Percentiles rank a stretch among this genome's conserved stretches.
Evolutionary conservation across 1,140 invertebrate species (phyloP).

Genomic region (Lordiphosa collinella): DNA sequence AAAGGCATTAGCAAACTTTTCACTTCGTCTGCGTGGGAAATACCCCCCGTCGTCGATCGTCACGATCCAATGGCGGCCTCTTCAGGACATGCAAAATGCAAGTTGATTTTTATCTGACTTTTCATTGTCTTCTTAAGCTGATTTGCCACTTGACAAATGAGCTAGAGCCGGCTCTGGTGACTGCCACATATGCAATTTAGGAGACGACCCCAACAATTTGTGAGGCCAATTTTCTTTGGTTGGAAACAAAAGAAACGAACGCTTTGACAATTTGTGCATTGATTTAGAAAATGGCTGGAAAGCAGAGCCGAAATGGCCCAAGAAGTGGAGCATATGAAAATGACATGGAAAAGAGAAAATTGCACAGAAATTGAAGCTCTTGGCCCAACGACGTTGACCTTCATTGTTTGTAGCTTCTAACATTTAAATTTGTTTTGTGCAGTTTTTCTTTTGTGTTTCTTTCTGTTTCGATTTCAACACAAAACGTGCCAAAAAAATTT

Average conservation of each 20-base stretch:
- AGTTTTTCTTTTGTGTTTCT: slow-evolving; percentile 30
- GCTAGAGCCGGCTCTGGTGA: slow-evolving; percentile 19
- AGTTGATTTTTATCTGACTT: slow-evolving; percentile 57
- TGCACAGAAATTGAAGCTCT: slow-evolving; percentile 59
- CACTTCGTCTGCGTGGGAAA: slow-evolving; percentile 61
- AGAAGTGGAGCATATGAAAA: slow-evolving; percentile 62
- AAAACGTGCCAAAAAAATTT: slow-evolving; percentile 57
- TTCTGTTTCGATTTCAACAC: slow-evolving; percentile 66
- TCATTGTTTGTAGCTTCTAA: slow-evolving; percentile 64
- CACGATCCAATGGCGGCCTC: slow-evolving; percentile 42
- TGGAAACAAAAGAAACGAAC: slow-evolving; percentile 32
- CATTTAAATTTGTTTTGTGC: slow-evolving; percentile 65
- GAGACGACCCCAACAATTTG: slow-evolving; percentile 55
- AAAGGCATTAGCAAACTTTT: slow-evolving; percentile 62
- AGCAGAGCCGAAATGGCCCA: slow-evolving; percentile 26
- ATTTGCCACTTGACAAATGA: slow-evolving; percentile 75
- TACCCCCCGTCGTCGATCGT: slow-evolving; percentile 70
- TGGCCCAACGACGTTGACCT: slow-evolving; percentile 53
- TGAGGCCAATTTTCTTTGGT: slow-evolving; percentile 42
- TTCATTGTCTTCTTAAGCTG: slow-evolving; percentile 46
- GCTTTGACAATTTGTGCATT: slow-evolving; percentile 72
- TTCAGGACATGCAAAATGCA: slow-evolving; percentile 48
- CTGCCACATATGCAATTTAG: slow-evolving; percentile 74
- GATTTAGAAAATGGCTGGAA: slow-evolving; percentile 63
- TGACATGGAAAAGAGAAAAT: slow-evolving; percentile 66